Evolutionary conservation across 2,113 vertebrate species (phyloP).

Genomic region (Pedionomus torquatus): DNA sequence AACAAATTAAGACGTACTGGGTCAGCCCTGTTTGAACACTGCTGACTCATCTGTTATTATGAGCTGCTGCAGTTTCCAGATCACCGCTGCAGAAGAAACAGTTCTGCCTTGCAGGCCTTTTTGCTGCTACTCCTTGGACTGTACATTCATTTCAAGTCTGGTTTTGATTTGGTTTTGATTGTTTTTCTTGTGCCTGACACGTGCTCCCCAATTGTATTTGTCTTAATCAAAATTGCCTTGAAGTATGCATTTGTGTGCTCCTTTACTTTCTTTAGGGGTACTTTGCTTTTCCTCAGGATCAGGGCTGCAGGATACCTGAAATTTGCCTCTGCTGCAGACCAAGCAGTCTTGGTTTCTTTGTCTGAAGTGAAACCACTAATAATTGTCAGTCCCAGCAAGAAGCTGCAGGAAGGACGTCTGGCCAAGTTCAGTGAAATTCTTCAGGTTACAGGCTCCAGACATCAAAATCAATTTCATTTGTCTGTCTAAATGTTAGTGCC

Average conservation of each 20-base stretch:
- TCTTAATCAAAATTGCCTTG: fast-evolving
- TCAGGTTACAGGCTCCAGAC: neutral
- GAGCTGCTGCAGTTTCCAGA: neutral
- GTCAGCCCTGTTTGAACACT: neutral
- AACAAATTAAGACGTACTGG: neutral
- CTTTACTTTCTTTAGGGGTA: neutral
- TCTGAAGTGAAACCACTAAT: neutral
- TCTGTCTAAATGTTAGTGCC: conserved; percentile 10
- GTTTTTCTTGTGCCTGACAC: neutral
- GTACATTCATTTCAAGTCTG: neutral
- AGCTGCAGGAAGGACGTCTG: neutral
- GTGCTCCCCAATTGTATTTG: neutral
- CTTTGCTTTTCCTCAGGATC: neutral
- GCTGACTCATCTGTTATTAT: fast-evolving
- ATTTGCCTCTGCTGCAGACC: neutral
- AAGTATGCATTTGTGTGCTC: neutral
- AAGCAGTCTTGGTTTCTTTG: neutral
- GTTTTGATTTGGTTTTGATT: neutral
- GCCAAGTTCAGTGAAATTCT: neutral
- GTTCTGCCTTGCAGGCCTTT: neutral
- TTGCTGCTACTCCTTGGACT: neutral
- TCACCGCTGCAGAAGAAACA: neutral
- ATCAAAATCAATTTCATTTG: conserved; percentile 5
- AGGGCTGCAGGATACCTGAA: neutral
- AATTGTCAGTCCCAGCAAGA: neutral